Evolutionary conservation across 2,113 vertebrate genomes (phyloP).

Genomic region (Empidonax traillii): DNA sequence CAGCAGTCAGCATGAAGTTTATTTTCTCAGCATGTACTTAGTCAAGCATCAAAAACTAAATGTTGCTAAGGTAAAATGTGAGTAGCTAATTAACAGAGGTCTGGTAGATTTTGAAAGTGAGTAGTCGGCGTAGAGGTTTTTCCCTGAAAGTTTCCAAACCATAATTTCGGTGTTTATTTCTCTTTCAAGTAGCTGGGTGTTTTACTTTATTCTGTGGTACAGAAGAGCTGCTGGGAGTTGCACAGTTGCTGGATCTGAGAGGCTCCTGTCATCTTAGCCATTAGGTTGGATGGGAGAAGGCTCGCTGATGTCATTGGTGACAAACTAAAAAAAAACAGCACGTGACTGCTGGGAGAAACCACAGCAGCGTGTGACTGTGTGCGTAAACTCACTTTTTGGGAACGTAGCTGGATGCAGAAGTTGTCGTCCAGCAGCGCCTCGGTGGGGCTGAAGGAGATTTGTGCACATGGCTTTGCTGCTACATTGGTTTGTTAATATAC

Average conservation of each 20-base stretch:
- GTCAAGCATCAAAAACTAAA: neutral
- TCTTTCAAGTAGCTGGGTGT: neutral
- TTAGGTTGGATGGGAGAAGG: neutral
- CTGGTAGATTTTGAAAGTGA: neutral
- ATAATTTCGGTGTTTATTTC: neutral
- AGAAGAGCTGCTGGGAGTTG: neutral
- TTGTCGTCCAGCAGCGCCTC: rapidly evolving
- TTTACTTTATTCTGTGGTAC: neutral
- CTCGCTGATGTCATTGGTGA: rapidly evolving
- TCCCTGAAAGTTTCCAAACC: neutral
- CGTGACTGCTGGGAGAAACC: rapidly evolving
- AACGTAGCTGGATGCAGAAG: neutral
- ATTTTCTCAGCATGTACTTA: neutral
- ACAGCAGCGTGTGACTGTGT: rapidly evolving
- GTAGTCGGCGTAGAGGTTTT: neutral
- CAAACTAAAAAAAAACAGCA: too few species aligned
- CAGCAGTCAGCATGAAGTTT: neutral
- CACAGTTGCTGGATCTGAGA: neutral
- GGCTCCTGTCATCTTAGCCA: rapidly evolving
- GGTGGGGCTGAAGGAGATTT: neutral
- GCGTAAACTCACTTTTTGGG: rapidly evolving
- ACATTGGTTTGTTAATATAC: neutral
- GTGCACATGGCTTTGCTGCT: rapidly evolving
- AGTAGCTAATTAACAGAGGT: neutral
- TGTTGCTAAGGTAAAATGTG: neutral